phyloP scores from a whole-genome alignment of 2,113 vertebrate species.

The cattle (Bos taurus) region ARS-UCD2.0 NC_037334.1:29560001-29560500 shows the following conservation, averaged over 20 bases:
- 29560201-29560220: slow-evolving; percentile 83
- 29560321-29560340: slow-evolving; percentile 52
- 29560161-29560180: slow-evolving; percentile 83
- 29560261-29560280: slow-evolving; percentile 71
- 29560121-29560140: slow-evolving; percentile 85
- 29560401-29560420: not conserved
- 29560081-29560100: slow-evolving; percentile 70
- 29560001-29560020: slow-evolving; percentile 44
- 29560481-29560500: not conserved
- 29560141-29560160: slow-evolving; percentile 85
- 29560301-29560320: slow-evolving; percentile 75
- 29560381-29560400: not conserved
- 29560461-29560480: slow-evolving; percentile 26
- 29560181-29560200: slow-evolving; percentile 84
- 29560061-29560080: slow-evolving; percentile 66
- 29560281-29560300: slow-evolving; percentile 64
- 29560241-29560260: slow-evolving; percentile 75
- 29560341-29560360: slow-evolving; percentile 63
- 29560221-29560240: slow-evolving; percentile 85
- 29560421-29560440: slow-evolving; percentile 49
- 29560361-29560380: slow-evolving; percentile 34
- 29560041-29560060: slow-evolving; percentile 27
- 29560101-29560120: slow-evolving; percentile 82
- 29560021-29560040: slow-evolving; percentile 62
- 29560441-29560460: slow-evolving; percentile 39